phyloP scores from a whole-genome alignment of 2,797 vertebrate genomes.

The Serranus cabrilla region DNA sequence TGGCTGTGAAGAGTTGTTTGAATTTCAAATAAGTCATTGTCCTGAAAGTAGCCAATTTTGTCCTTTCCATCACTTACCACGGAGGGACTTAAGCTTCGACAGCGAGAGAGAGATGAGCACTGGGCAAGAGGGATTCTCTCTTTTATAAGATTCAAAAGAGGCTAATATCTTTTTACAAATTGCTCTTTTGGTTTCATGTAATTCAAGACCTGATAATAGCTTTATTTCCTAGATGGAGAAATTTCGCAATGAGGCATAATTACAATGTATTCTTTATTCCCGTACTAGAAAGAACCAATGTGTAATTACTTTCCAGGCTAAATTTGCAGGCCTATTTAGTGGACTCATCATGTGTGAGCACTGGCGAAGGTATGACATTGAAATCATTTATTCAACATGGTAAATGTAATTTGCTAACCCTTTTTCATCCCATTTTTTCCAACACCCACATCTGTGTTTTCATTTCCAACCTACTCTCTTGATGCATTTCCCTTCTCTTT shows the following conservation, averaged over 20 bases:
- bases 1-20: slow-evolving; percentile 73
- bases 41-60: slow-evolving; percentile 76
- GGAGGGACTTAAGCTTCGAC: slow-evolving; percentile 71
- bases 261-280: slow-evolving; percentile 72
- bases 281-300: slow-evolving; percentile 60
- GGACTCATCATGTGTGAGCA: slow-evolving; percentile 52
- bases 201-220: slow-evolving; percentile 78
- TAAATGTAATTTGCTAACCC: slow-evolving; percentile 49
- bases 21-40: slow-evolving; percentile 84
- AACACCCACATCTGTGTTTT: slow-evolving; percentile 38
- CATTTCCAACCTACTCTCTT: slow-evolving; percentile 23
- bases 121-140: slow-evolving; percentile 75
- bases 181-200: slow-evolving; percentile 76
- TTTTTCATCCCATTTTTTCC: slow-evolving; percentile 36
- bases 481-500: slow-evolving; percentile 20
- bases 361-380: slow-evolving; percentile 64
- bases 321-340: slow-evolving; percentile 62
- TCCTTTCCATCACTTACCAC: slow-evolving; percentile 79
- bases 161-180: slow-evolving; percentile 80
- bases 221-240: slow-evolving; percentile 73
- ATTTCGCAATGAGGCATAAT: slow-evolving; percentile 73
- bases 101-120: slow-evolving; percentile 68
- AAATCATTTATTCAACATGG: slow-evolving; percentile 64
- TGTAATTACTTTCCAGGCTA: slow-evolving; percentile 76
- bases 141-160: slow-evolving; percentile 74